These are phyloP conservation scores for Amyelois transitella DNA, from an alignment of 1,140 invertebrate genomes.

Conservation along the genomic window DNA sequence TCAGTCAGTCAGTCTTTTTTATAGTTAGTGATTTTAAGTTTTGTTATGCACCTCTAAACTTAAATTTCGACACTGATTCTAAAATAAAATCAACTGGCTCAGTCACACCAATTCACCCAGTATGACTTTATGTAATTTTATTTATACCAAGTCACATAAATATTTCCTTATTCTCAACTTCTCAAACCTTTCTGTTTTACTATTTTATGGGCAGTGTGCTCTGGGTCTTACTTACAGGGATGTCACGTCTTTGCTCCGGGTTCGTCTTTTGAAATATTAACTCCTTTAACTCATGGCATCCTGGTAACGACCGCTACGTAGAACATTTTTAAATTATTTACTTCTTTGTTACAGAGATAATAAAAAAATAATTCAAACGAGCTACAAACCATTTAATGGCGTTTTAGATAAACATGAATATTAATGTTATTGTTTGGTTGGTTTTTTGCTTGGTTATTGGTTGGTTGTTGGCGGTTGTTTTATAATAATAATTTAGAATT, in stretches of 20 bases:
- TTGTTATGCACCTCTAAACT: too few species aligned
- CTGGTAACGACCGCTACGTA: slow-evolving; percentile 5
- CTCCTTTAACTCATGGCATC: slow-evolving; percentile 13
- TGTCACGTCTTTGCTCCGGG: slow-evolving; percentile 13
- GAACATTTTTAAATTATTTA: not conserved
- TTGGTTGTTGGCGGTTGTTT: too few species aligned
- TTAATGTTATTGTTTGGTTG: not conserved
- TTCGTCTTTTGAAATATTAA: slow-evolving; percentile 20
- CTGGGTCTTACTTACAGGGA: not conserved
- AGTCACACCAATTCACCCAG: too few species aligned
- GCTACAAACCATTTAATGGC: not conserved
- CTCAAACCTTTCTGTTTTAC: not conserved
- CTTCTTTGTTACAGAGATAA: not conserved
- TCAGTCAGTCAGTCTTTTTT: too few species aligned
- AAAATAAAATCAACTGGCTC: too few species aligned
- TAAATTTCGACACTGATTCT: too few species aligned
- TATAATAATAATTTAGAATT: too few species aligned
- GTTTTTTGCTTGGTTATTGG: too few species aligned
- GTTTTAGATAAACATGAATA: not conserved
- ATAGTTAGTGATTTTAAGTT: too few species aligned
- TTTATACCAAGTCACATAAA: too few species aligned
- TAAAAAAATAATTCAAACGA: not conserved
- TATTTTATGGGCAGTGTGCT: not conserved
- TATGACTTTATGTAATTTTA: too few species aligned
- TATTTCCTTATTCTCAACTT: too few species aligned